Evolutionary conservation across 2,797 vertebrate species (phyloP).

Genomic region (Mormyrops attenuatus): DNA sequence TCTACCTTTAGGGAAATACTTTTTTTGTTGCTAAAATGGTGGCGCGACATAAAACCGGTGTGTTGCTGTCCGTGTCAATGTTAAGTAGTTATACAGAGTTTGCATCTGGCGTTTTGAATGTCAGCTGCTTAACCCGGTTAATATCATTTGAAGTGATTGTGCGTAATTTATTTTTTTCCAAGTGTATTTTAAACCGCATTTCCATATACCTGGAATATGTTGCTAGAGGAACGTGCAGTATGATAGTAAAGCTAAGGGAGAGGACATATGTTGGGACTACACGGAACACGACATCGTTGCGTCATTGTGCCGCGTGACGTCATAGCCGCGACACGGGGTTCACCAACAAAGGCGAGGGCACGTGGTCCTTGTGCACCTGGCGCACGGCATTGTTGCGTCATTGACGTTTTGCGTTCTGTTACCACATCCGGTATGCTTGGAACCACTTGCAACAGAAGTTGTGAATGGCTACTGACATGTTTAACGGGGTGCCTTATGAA

Average conservation of each 20-base stretch:
- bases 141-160: not conserved
- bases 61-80: not conserved
- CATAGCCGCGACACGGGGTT: not conserved
- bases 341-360: not conserved
- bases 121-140: not conserved
- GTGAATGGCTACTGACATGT: not conserved
- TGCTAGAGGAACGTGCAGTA: not conserved
- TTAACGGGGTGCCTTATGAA: not conserved
- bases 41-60: not conserved
- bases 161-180: not conserved
- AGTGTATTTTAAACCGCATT: not conserved
- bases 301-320: not conserved
- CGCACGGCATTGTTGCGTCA: slow-evolving; percentile 5
- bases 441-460: not conserved
- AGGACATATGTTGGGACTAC: not conserved
- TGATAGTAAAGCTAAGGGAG: not conserved
- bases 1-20: not conserved
- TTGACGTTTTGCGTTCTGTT: not conserved
- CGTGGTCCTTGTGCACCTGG: not conserved
- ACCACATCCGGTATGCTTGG: not conserved
- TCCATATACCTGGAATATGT: not conserved
- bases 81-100: slow-evolving; percentile 2
- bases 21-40: slow-evolving; percentile 5
- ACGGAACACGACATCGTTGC: slow-evolving; percentile 9
- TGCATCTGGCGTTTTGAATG: not conserved